Evolutionary conservation across 2,888 invertebrate genomes (phyloP), one percentile per base, ranked within the genome.

Genomic region (Mythimna vitellina): DNA sequence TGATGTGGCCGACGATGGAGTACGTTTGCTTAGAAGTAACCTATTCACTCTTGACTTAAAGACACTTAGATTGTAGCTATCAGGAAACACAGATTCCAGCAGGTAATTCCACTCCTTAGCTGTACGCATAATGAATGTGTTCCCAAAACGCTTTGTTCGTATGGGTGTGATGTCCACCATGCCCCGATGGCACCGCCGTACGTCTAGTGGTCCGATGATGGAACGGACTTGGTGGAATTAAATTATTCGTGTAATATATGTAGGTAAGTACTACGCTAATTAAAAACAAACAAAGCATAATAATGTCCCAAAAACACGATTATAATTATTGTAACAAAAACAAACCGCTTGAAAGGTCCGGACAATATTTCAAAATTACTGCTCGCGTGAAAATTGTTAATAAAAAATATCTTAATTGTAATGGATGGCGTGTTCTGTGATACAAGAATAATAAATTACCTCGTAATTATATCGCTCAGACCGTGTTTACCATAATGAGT

Each of bases 381-480:
- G 90, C 87, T 95, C 88, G 95, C 95, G 95, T 95, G 96, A 89
- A 91, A 90, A 86, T 86, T 88, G 80, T 88, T 91, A 93, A 95
- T 96, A 94, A 95, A 95, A 93, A 93, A 94, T 93, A 93, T 94
- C 93, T 92, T 92, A 94, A 95, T 94, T 94, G 92, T 92, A 87
- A 92, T 88, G 85, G 92, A 90, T 90, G 89, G 90, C 93, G 90
- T 95, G 95, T 95, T 94, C 90, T 93, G 89, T 94, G 95, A 94
- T 95, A 95, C 88, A 87, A 85, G 87, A 90, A 89, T 88, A 90
- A 93, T 94, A 94, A 94, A 93, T 93, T 92, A 92, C 89, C 82
- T 83, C 83, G 90, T 93, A 92, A 94, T 94, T 95, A 91, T 94
- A 94, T 93, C 91, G 93, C 90, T 88, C 86, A 88, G 89, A 83